Percentiles rank a stretch among this genome's conserved stretches.
These are phyloP conservation scores for Murina feae DNA, from an alignment of 2,113 vertebrate genomes.

Conservation along the genomic window DNA sequence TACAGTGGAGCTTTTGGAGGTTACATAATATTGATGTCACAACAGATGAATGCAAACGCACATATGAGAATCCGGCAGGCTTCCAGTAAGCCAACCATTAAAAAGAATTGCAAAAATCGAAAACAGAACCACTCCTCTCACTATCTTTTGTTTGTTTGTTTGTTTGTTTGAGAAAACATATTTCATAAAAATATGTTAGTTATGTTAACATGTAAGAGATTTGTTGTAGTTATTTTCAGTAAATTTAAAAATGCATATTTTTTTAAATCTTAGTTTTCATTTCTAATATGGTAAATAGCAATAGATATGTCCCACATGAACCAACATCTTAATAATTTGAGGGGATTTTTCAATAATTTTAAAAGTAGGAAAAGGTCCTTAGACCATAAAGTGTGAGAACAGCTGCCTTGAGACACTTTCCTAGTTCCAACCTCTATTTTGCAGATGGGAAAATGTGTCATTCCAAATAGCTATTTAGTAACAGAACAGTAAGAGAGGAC, in stretches of 20 bases:
- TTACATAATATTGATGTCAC: not conserved
- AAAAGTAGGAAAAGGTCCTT: not conserved
- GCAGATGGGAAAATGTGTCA: not conserved
- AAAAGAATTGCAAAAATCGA: not conserved
- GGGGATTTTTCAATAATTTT: not conserved
- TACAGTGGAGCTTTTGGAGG: not conserved
- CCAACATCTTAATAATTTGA: not conserved
- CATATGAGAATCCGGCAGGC: not conserved
- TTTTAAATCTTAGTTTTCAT: not conserved
- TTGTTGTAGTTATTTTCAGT: not conserved
- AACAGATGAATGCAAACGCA: not conserved
- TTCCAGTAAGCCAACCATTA: not conserved
- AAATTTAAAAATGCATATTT: not conserved
- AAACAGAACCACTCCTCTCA: not conserved
- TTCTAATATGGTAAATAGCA: not conserved
- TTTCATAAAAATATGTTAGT: not conserved
- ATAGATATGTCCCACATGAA: not conserved
- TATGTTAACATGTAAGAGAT: not conserved
- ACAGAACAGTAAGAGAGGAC: not conserved
- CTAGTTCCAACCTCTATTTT: not conserved
- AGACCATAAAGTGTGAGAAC: not conserved
- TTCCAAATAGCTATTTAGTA: not conserved
- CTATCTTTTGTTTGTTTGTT: not conserved
- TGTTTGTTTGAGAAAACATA: not conserved
- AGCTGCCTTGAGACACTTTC: not conserved